Conservation (phyloP, 2,797 vertebrate genomes). For the Neosilurus hyrtlii region DNA sequence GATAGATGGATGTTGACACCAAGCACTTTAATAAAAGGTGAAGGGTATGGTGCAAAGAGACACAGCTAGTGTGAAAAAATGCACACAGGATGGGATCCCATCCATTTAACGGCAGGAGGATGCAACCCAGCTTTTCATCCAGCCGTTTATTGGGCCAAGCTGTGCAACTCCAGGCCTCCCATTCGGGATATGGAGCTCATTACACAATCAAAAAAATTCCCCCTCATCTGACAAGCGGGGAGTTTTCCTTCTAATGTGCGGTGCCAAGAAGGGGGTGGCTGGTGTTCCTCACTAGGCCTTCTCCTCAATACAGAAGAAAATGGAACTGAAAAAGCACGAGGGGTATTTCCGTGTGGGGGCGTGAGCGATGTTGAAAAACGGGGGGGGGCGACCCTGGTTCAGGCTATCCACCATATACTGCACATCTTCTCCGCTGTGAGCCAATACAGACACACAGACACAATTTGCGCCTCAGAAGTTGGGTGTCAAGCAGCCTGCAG, state of each 20-base stretch:
- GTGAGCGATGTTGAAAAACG: slow-evolving; percentile 47
- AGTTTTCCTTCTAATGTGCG: slow-evolving; percentile 50
- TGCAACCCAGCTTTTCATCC: slow-evolving; percentile 58
- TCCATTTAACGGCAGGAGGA: slow-evolving; percentile 51
- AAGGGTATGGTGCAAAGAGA: slow-evolving; percentile 29
- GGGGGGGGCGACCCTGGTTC: slow-evolving; percentile 57
- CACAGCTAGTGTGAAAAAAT: slow-evolving; percentile 5
- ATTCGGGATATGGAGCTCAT: slow-evolving; percentile 58
- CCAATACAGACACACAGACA: slow-evolving; percentile 52
- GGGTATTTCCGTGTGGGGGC: slow-evolving; percentile 45
- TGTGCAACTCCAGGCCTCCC: slow-evolving; percentile 53
- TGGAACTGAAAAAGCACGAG: slow-evolving; percentile 16
- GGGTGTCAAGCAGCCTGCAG: slow-evolving; percentile 51
- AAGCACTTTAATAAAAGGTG: slow-evolving; percentile 27
- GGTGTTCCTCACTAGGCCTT: slow-evolving; percentile 43
- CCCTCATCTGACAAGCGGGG: slow-evolving; percentile 56
- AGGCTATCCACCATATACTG: slow-evolving; percentile 62
- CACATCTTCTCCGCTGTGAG: slow-evolving; percentile 40
- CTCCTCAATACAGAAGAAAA: slow-evolving; percentile 38
- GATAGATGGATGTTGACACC: slow-evolving; percentile 52
- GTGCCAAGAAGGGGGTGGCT: slow-evolving; percentile 26
- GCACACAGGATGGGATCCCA: slow-evolving; percentile 33
- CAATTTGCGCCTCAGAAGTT: slow-evolving; percentile 53
- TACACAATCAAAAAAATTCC: slow-evolving; percentile 60
- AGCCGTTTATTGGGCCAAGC: slow-evolving; percentile 53